Evolutionary conservation across 2,888 invertebrate genomes (phyloP), one percentile per base, ranked within the genome.

Genomic region (Amiota mariae): DNA sequence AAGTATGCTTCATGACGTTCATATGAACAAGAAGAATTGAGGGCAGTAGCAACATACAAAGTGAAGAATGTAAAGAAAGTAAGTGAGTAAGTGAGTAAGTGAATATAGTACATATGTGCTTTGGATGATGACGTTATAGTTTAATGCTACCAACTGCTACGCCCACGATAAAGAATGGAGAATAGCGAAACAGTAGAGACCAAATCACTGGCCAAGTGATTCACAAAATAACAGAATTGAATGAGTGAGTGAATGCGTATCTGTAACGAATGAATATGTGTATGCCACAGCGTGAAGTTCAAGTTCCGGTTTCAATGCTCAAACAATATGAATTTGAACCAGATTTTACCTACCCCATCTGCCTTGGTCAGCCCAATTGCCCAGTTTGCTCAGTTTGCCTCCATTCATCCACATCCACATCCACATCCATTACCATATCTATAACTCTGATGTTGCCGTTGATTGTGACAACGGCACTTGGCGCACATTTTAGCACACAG

Each of bases 401-500:
- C n/a, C 67, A 36, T 36, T 36, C 36, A 36, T 6, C 36, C 36
- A 36, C 3, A 36, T 6, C 6, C 8, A 36, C 6, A 36, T 36
- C 6, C 36, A 36, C 3, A 36, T 6, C 6, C 8, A 36, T 36
- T 6, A 6, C 6, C 36, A 36, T 36, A 36, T 36, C 36, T 6
- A 36, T 36, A 36, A 36, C 36, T 36, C 36, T 36, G 36, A 36
- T 6, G 36, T 36, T 36, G 36, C 36, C 36, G 36, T 36, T 36
- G 36, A 36, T 36, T 36, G 36, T 77, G 77, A 72, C 77, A 73
- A 73, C 79, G 71, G 73, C 75, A 36, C 71, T 59, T 20, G 20
- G 72, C 63, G 68, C 67, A 71, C 77, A 79, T 59, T 59, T 59
- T 59, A 20, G 67, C 67, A 54, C 67, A 68, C 67, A 68, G 54